Evolutionary conservation across 2,113 vertebrate species (phyloP).

Genomic region (Ancistrus triradiatus): DNA sequence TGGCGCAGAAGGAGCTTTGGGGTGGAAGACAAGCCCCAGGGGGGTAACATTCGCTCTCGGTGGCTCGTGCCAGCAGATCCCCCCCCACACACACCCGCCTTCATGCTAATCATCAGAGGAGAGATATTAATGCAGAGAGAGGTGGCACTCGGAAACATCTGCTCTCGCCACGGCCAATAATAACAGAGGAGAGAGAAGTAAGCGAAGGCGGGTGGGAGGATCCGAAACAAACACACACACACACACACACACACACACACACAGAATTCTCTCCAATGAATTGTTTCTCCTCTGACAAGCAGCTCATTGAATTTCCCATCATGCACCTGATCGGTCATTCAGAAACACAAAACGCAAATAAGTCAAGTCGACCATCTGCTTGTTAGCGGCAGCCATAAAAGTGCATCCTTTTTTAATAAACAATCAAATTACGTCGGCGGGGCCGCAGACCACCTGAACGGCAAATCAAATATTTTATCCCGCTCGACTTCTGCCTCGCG

Average conservation of each 20-base stretch:
- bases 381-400: constrained; percentile 98
- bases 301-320: constrained; percentile 99
- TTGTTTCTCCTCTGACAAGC: constrained; percentile 95
- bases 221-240: constrained; percentile 65
- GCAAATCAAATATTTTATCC: constrained; percentile 94
- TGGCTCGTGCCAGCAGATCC: constrained; percentile 67
- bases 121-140: constrained; percentile 68
- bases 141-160: constrained; percentile 71
- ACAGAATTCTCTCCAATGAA: constrained; percentile 80
- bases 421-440: constrained; percentile 95
- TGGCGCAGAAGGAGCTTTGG: constrained; percentile 24
- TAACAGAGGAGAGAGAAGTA: constrained; percentile 47
- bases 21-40: constrained; percentile 42
- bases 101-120: constrained; percentile 69
- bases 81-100: too few species aligned
- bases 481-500: constrained; percentile 87
- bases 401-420: constrained; percentile 93
- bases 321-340: constrained; percentile 99
- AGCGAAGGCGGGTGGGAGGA: constrained; percentile 23
- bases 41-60: constrained; percentile 62
- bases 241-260: constrained; percentile 54
- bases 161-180: constrained; percentile 76
- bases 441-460: constrained; percentile 95
- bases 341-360: constrained; percentile 99
- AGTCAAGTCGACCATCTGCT: constrained; percentile 99